Conservation (phyloP, 2,797 vertebrate genomes). For the Coregonus sp. region DNA sequence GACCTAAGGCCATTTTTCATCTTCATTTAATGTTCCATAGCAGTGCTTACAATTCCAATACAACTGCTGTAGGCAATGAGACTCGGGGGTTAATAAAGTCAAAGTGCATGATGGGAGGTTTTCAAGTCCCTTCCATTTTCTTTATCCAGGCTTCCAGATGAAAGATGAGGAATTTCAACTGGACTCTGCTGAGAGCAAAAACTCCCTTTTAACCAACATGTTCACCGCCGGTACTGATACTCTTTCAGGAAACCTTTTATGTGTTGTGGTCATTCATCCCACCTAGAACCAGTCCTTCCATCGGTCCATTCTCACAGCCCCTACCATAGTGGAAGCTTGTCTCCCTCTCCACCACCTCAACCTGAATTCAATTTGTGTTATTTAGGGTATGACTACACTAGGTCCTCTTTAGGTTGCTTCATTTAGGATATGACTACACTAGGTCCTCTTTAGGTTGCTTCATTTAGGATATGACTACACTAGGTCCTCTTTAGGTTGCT, state of each 20-base stretch:
- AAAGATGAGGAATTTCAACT: constrained; percentile 86
- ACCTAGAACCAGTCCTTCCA: neutral
- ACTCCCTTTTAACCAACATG: constrained; percentile 86
- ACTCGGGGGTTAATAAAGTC: neutral
- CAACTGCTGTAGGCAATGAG: neutral
- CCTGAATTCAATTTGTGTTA: neutral
- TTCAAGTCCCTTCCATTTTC: constrained; percentile 13
- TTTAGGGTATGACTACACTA: neutral
- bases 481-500: neutral
- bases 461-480: too few species aligned
- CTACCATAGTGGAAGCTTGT: neutral
- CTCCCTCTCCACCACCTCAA: neutral
- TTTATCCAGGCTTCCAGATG: constrained; percentile 81
- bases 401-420: neutral
- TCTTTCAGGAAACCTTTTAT: constrained; percentile 46
- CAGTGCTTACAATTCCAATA: neutral
- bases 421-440: neutral
- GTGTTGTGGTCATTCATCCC: constrained; percentile 1
- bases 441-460: neutral
- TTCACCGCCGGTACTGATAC: constrained; percentile 84
- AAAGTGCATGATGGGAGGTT: constrained; percentile 2
- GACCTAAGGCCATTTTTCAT: neutral
- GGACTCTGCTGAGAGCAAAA: constrained; percentile 86
- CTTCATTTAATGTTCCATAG: neutral
- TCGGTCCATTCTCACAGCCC: neutral